These are phyloP conservation scores for Typhlichthys eigenmanni DNA, from an alignment of 2,797 vertebrate genomes.

Conservation along the genomic window DNA sequence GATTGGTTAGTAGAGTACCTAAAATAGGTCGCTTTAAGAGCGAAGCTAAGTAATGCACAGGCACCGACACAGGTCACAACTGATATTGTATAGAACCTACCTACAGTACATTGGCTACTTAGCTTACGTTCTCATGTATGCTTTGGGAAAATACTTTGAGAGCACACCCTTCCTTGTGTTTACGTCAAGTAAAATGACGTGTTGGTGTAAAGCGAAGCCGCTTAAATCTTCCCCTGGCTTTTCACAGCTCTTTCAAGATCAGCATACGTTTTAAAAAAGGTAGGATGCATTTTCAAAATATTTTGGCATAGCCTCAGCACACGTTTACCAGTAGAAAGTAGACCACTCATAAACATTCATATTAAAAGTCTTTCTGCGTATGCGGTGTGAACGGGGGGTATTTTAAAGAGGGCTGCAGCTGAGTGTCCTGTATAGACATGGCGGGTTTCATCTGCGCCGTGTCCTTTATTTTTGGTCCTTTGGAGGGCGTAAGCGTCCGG, in stretches of 20 bases:
- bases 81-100: conserved; percentile 67
- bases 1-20: conserved; percentile 68
- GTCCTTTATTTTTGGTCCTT: conserved; percentile 84
- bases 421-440: conserved; percentile 78
- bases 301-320: conserved; percentile 60
- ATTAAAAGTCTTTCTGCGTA: conserved; percentile 87
- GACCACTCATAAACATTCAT: conserved; percentile 70
- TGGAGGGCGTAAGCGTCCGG: conserved; percentile 66
- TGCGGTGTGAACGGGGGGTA: conserved; percentile 77
- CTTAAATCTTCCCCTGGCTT: conserved; percentile 18
- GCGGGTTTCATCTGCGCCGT: conserved; percentile 73
- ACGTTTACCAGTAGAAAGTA: conserved; percentile 67
- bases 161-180: conserved; percentile 45
- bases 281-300: conserved; percentile 50
- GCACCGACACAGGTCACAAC: conserved; percentile 72
- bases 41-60: conserved; percentile 74
- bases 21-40: conserved; percentile 69
- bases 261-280: conserved; percentile 12
- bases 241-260: conserved; percentile 20
- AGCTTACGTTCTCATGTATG: conserved; percentile 71
- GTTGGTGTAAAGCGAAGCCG: conserved; percentile 24
- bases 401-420: conserved; percentile 77
- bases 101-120: conserved; percentile 69
- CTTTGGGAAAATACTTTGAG: conserved; percentile 58
- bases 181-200: conserved; percentile 17